Conservation (phyloP, 2,113 vertebrate genomes). For the Eptesicus fuscus region DNA sequence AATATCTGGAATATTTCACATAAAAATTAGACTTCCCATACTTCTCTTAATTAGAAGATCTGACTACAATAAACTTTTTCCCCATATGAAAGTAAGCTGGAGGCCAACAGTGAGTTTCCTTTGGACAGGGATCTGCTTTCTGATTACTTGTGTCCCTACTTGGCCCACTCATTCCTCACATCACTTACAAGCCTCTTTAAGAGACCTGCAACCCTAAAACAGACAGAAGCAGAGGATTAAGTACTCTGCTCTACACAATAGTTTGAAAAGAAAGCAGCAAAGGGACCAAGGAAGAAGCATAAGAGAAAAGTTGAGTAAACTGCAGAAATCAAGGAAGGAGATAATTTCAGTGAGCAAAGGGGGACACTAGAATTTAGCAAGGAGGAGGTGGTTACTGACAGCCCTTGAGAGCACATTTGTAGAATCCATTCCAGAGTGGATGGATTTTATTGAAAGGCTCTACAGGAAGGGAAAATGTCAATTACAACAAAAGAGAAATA, state of each 20-base stretch:
- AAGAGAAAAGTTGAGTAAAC: background rate
- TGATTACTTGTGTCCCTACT: background rate
- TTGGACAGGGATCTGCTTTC: background rate
- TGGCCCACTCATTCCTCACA: background rate
- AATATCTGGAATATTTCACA: background rate
- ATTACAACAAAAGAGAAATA: background rate
- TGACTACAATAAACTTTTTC: background rate
- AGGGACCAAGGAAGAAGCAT: background rate
- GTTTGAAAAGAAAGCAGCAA: background rate
- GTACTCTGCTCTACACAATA: background rate
- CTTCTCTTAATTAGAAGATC: background rate
- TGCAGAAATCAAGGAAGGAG: background rate
- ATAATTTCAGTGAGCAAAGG: background rate
- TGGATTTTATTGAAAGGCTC: background rate
- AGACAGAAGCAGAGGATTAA: background rate
- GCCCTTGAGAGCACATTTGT: background rate
- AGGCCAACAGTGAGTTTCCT: background rate
- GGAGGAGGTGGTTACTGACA: background rate
- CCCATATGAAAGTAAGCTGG: background rate
- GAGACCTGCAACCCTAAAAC: background rate
- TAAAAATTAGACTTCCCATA: background rate
- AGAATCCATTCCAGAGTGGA: background rate
- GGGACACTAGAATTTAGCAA: background rate
- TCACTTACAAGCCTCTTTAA: background rate
- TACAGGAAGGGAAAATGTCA: background rate